Percentiles rank a stretch among this genome's conserved stretches.
Evolutionary conservation across 2,113 vertebrate species (phyloP).

Genomic region (Gracilinanus agilis): DNA sequence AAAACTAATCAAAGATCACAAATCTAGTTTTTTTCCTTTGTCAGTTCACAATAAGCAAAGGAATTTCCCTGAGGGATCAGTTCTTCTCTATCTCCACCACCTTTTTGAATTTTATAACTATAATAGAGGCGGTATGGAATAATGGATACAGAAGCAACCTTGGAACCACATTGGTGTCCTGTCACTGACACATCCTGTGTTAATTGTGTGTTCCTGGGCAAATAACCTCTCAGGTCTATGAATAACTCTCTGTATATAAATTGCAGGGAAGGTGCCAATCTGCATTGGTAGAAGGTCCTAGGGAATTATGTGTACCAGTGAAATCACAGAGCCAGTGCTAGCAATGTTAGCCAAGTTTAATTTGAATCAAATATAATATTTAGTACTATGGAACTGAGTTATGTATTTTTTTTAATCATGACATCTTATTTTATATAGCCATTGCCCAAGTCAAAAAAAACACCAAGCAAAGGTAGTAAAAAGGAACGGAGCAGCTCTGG

Average conservation of each 20-base stretch:
- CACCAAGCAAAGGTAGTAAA: constrained; percentile 87
- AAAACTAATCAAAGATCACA: constrained; percentile 53
- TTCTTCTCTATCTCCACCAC: not conserved
- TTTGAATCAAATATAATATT: constrained; percentile 1
- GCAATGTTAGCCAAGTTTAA: not conserved
- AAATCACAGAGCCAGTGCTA: not conserved
- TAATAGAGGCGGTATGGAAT: not conserved
- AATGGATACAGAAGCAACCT: not conserved
- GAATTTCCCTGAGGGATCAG: not conserved
- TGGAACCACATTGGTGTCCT: no score
- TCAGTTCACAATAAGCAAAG: not conserved
- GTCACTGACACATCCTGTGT: no score
- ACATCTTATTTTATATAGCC: constrained; percentile 72
- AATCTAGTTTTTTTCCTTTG: not conserved
- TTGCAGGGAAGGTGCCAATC: not conserved
- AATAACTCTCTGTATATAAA: not conserved
- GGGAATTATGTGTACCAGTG: not conserved
- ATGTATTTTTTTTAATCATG: constrained; percentile 11
- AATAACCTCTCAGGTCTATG: not conserved
- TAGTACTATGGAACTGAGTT: constrained; percentile 19
- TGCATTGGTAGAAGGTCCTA: not conserved
- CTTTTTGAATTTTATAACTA: not conserved
- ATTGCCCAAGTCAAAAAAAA: constrained; percentile 88
- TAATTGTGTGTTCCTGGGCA: not conserved
- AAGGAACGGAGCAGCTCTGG: constrained; percentile 88